These are phyloP conservation scores for Chaitophorus viminalis DNA, from an alignment of 2,888 invertebrate species.

Conservation along the genomic window DNA sequence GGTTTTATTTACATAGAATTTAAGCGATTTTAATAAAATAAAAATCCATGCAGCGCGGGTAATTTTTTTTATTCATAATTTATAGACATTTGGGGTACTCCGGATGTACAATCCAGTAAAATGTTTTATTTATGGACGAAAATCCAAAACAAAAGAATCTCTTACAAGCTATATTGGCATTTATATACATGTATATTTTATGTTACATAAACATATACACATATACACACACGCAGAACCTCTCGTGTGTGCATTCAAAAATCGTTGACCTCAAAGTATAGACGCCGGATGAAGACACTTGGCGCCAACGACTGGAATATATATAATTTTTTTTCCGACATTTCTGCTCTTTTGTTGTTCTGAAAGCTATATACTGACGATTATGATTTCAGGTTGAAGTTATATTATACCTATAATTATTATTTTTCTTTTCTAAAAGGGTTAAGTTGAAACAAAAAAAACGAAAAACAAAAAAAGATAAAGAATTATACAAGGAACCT, in stretches of 20 bases:
- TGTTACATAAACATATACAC: too few species aligned
- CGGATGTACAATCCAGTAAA: slow-evolving; percentile 8
- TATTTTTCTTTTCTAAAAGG: not conserved
- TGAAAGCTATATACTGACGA: not conserved
- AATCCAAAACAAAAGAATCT: slow-evolving; percentile 34
- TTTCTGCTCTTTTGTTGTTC: not conserved
- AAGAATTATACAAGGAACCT: too few species aligned
- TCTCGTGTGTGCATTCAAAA: not conserved
- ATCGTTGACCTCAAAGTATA: slow-evolving; percentile 26
- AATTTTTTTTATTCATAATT: slow-evolving; percentile 14
- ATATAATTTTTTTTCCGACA: not conserved
- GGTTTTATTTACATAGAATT: not conserved
- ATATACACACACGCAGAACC: not conserved
- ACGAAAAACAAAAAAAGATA: not conserved
- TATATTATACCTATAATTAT: not conserved
- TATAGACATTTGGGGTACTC: not conserved
- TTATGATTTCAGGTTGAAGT: not conserved
- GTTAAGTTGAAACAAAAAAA: not conserved
- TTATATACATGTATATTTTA: not conserved
- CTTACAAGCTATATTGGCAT: not conserved
- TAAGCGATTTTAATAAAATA: not conserved
- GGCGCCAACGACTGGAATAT: slow-evolving; percentile 26
- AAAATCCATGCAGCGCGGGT: not conserved
- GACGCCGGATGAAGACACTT: slow-evolving; percentile 12
- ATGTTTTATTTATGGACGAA: slow-evolving; percentile 28